Conservation (phyloP, 2,888 invertebrate species). For the Globia sparganii region DNA sequence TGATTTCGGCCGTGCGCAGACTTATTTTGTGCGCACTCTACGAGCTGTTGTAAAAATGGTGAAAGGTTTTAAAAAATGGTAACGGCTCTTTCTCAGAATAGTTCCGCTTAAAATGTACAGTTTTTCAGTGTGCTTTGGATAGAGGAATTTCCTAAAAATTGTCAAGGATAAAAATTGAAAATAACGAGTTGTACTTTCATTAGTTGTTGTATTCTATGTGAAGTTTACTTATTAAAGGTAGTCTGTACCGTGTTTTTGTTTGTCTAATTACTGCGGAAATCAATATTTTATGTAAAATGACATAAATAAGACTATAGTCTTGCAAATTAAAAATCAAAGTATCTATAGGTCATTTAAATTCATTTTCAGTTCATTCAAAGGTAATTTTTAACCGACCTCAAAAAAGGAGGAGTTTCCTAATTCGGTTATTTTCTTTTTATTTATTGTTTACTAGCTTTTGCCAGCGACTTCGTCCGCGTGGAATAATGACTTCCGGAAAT, state of each 20-base stretch:
- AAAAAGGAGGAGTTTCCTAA: too few relatives aligned
- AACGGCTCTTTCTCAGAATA: neutral
- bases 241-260: neutral
- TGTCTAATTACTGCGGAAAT: neutral
- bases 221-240: neutral
- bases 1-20: too few relatives aligned
- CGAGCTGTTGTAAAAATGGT: neutral
- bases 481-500: too few relatives aligned
- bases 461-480: too few relatives aligned
- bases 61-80: neutral
- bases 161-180: conserved; percentile 1
- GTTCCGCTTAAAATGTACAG: neutral
- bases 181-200: neutral
- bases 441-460: too few relatives aligned
- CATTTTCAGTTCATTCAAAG: too few relatives aligned
- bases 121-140: conserved; percentile 17
- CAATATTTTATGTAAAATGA: neutral
- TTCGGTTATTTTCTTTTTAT: too few relatives aligned
- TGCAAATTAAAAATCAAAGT: too few relatives aligned
- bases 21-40: too few relatives aligned
- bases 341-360: too few relatives aligned
- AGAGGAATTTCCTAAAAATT: neutral
- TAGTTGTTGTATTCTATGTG: neutral
- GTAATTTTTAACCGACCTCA: too few relatives aligned
- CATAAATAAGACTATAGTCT: too few relatives aligned